Evolutionary conservation across 2,113 vertebrate genomes (phyloP), one percentile per base, ranked within the genome.

Genomic region (Megalops atlanticus): DNA sequence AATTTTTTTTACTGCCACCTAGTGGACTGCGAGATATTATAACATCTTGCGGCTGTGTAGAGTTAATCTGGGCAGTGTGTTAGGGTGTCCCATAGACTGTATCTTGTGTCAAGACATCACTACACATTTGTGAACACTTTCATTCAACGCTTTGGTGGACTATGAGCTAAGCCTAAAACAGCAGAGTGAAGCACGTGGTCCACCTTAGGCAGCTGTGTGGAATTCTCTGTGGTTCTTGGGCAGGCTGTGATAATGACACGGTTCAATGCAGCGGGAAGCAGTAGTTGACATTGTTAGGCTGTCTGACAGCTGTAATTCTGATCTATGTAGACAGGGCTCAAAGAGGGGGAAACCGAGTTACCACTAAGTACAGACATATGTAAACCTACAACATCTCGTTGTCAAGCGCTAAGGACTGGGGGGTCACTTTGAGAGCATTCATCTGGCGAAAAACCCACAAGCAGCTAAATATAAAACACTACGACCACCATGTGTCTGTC

Each of bases 221-320:
- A 39, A 18, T 39, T 8, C 39, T 12, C 2, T 14, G 38, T 18
- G 18, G 35, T 16, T 15, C 21, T 72, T 72, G 35, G 33, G 35
- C 21, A 14, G 70, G 15, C 70, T 72, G 58, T 31, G 70, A 72
- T 72, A 72, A 72, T 72, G 33, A 72, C 38, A 72, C 38, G 12
- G 58, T n/a, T n/a, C 58, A 24, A 64, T 31, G 24, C 24, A 24
- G 58, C n/a, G 27, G 27, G 58, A 64, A 31, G n/a, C 24, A 11
- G 58, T 27, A 31, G 2, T 8, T 64, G 58, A 64, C 58, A 45
- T 6, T 45, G 6, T 45, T 45, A 10, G 43, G 43, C 43, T n/a
- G n/a, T n/a, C n/a, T n/a, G n/a, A n/a, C n/a, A n/a, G n/a, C n/a
- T 45, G 7, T 45, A 14, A 45, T 45, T n/a, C 2, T 31, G n/a